These are phyloP conservation scores for Drosophila ogumai DNA, from an alignment of 1,140 invertebrate species.

Conservation along the genomic window DNA sequence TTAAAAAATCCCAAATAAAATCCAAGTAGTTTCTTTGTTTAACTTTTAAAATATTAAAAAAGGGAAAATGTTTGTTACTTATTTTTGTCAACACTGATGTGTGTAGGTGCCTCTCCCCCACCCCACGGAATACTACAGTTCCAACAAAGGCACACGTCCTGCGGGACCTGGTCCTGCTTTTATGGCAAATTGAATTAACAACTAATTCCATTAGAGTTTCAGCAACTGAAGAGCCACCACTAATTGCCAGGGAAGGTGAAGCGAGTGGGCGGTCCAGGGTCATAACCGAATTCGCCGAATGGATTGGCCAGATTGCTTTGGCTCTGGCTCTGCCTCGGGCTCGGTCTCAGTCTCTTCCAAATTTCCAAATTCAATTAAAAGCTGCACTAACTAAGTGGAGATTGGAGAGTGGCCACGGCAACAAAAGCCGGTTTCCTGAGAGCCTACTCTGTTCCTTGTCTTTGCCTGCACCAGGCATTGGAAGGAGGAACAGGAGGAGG, in stretches of 20 bases:
- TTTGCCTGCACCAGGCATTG: conserved; percentile 19
- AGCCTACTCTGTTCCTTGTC: conserved; percentile 14
- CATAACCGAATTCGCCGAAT: conserved; percentile 55
- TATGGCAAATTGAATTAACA: conserved; percentile 67
- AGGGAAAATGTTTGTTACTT: not conserved
- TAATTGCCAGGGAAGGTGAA: conserved; percentile 50
- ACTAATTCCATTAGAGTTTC: conserved; percentile 61
- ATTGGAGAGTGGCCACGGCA: conserved; percentile 7
- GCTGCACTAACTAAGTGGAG: conserved; percentile 25
- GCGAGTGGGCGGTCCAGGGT: not conserved
- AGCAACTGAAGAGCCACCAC: conserved; percentile 43
- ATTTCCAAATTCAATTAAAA: conserved; percentile 78
- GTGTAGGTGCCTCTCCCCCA: not conserved
- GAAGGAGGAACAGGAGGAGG: not conserved
- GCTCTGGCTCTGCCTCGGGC: not conserved
- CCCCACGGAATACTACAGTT: not conserved
- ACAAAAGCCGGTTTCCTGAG: conserved; percentile 25
- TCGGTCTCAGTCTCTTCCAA: conserved; percentile 19
- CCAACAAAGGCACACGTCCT: conserved; percentile 6
- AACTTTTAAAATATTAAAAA: not conserved
- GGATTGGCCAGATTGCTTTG: conserved; percentile 42
- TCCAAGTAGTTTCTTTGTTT: not conserved
- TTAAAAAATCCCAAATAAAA: not conserved
- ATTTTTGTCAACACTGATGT: conserved; percentile 1
- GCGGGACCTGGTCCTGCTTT: conserved; percentile 36